Evolutionary conservation across 2,113 vertebrate species (phyloP), one percentile per base, ranked within the genome.

Genomic region (Rhinolophus ferrumequinum): DNA sequence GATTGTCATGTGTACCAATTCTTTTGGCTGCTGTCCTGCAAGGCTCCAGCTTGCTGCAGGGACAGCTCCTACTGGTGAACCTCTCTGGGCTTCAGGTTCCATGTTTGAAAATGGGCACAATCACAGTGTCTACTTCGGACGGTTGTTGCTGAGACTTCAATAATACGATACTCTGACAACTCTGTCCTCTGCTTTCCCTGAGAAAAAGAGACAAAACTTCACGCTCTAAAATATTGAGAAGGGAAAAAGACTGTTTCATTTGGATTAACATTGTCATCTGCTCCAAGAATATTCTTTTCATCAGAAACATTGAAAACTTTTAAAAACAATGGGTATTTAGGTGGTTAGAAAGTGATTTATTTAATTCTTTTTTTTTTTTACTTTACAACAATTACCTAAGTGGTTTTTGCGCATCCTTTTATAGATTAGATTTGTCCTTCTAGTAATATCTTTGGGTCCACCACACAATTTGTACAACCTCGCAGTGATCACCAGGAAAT

Each of bases 1-100:
- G 0, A 13, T 50, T 19, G 35, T 81, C 33, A 2, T 0, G 0
- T 21, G 33, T 3, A 2, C 35, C 24, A 3, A 2, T 30, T 5
- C 67, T 60, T 2, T 0, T 22, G 21, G 52, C 54, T 70, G 30
- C 47, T 56, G 44, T 35, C 16, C 33, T 50, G 22, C 1, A 8
- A 18, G 22, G n/a, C 9, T 12, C 33, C 66, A 8, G 19, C 64
- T 80, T 7, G 21, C 58, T 58, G 50, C 21, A 26, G 54, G n/a
- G 52, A 21, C 67, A 6, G 16, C 77, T 28, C 1, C 30, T 5
- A 6, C 41, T 54, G 13, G 1, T 28, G 7, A 13, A 24, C 66
- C 35, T 41, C 50, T 19, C 50, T 62, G 58, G 54, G 38, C 67
- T 75, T 44, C 24, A 26, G 21, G 8, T 24, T 87, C 73, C 2